A percentile compares a stretch with the other conserved stretches of the same genome.
These are phyloP conservation scores for Planiliza haematocheilus DNA, from an alignment of 2,113 vertebrate species.

Conservation along the genomic window DNA sequence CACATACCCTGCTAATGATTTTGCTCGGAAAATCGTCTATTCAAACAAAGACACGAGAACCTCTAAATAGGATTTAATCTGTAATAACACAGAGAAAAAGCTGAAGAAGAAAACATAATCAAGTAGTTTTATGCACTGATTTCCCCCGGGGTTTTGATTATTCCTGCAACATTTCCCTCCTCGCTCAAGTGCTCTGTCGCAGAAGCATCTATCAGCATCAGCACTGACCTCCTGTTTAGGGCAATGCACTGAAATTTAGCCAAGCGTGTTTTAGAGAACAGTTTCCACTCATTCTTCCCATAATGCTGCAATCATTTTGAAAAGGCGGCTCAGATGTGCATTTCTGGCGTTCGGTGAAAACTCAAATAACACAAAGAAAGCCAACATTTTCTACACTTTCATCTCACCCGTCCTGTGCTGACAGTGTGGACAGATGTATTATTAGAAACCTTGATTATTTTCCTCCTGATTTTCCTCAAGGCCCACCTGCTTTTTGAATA, in stretches of 20 bases:
- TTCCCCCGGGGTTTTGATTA: neutral
- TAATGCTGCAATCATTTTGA: constrained; percentile 17
- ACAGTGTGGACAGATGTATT: constrained; percentile 62
- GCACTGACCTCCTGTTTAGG: neutral
- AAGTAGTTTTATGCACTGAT: neutral
- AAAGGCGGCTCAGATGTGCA: constrained; percentile 13
- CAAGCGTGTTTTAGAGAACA: constrained; percentile 2
- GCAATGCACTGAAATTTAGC: neutral
- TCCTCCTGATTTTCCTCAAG: constrained; percentile 58
- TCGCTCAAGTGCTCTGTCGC: neutral
- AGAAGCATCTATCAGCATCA: neutral
- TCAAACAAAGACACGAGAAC: constrained; percentile 1
- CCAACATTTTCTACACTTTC: constrained; percentile 29
- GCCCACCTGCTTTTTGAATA: constrained; percentile 75
- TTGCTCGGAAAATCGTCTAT: neutral
- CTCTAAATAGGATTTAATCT: neutral
- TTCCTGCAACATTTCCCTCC: neutral
- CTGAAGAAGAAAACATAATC: neutral
- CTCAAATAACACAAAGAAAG: constrained; percentile 13
- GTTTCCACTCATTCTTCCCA: neutral
- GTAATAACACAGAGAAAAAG: neutral
- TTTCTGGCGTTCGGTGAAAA: constrained; percentile 29
- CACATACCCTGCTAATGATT: neutral
- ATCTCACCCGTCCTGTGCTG: constrained; percentile 42
- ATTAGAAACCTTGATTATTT: constrained; percentile 70